Evolutionary conservation across 1,140 invertebrate genomes (phyloP), one percentile per base, ranked within the genome.

Genomic region (Macrotrachela quadricornifera): DNA sequence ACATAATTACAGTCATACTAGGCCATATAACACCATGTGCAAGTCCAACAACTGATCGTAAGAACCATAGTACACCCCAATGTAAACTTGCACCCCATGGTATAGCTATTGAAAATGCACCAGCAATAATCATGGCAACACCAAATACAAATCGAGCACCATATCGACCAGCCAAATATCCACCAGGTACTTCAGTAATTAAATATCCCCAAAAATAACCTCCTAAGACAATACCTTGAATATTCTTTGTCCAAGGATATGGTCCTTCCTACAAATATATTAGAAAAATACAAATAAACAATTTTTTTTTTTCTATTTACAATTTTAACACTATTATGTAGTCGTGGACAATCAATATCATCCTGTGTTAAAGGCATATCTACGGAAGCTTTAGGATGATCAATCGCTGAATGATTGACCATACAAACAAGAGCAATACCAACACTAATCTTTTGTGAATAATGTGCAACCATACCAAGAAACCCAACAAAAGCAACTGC

Each of bases 401-500:
- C 45, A 21, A 57, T 17, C 1, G 57, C 57, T 45, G 59, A 61
- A 41, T 66, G 60, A 56, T 68, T 69, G 18, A 74, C 71, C 84
- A 87, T 87, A 55, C 80, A 81, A 10, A 86, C 82, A 49, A 90
- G 83, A 53, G 83, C 82, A 44, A 87, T 83, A 51, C 82, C 85
- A 14, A 87, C 73, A 69, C 87, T 87, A 3, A 87, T 82, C 38
- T 84, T 73, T 13, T 86, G 68, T 66, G 84, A 81, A 72, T 86
- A 87, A 64, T 62, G 45, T 46, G 36, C 18, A 37, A 30, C 11
- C 16, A 53, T 17, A 1, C 51, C 51, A 39, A 53, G n/a, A 48
- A 53, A 53, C n/a, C 46, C 51, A 36, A 46, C 17, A 11, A 46
- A 21, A 6, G 41, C 37, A 13, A 53, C 10, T 15, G 41, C 12